Conservation (phyloP, 2,113 vertebrate genomes). For the Polypterus bichir region DNA sequence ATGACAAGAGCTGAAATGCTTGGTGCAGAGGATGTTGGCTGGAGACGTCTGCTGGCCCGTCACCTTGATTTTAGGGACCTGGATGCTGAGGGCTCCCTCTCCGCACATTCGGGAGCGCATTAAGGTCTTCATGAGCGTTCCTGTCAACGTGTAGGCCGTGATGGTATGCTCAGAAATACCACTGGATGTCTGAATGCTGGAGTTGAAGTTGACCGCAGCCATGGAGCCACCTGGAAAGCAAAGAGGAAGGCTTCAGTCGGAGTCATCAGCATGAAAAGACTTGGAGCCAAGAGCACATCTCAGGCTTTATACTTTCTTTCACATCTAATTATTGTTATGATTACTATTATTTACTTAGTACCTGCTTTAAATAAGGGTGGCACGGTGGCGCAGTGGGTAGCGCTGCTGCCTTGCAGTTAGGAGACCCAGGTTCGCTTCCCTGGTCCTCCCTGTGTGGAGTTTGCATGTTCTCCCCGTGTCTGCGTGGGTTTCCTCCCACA, state of each 20-base stretch:
- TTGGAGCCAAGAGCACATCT: no score
- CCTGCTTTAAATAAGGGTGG: no score
- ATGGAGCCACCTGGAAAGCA: conserved; percentile 37
- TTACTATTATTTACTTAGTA: no score
- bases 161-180: conserved; percentile 13
- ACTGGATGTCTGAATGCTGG: background rate
- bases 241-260: background rate
- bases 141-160: conserved; percentile 34
- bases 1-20: conserved; percentile 19
- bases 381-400: no score
- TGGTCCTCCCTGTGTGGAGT: no score
- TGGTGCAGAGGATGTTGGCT: conserved; percentile 38
- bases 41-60: conserved; percentile 39
- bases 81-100: conserved; percentile 32
- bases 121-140: conserved; percentile 36
- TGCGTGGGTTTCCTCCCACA: no score
- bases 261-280: no score
- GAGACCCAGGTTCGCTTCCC: no score
- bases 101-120: conserved; percentile 29
- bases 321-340: no score
- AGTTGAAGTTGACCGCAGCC: conserved; percentile 20
- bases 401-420: no score
- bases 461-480: no score
- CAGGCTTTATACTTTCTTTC: no score
- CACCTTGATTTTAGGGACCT: conserved; percentile 31